A percentile compares a stretch with the other conserved stretches of the same genome.
Conservation (phyloP, 2,888 invertebrate genomes). For the Amorpha juglandis region DNA sequence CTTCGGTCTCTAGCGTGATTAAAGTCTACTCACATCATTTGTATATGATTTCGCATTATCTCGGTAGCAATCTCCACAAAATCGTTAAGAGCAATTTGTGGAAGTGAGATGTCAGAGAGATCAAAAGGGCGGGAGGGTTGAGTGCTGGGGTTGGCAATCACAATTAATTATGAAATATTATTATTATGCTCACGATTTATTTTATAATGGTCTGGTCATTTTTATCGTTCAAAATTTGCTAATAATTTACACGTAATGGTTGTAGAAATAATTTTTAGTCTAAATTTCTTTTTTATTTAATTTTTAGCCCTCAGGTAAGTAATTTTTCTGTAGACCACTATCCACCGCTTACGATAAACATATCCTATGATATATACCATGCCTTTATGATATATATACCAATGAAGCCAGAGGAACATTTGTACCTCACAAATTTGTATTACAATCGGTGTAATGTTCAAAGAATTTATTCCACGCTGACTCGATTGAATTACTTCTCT, state of each 20-base stretch:
- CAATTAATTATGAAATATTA: conserved; percentile 1
- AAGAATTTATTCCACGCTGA: background rate
- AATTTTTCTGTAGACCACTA: too few species aligned
- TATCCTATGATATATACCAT: too few species aligned
- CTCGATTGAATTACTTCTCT: background rate
- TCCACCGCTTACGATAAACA: too few species aligned
- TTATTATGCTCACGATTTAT: background rate
- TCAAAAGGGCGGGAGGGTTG: conserved; percentile 7
- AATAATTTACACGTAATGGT: background rate
- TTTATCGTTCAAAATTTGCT: background rate
- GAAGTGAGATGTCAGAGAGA: conserved; percentile 2
- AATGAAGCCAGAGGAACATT: background rate
- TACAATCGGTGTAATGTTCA: background rate
- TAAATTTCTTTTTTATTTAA: too few species aligned
- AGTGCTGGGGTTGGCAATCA: background rate
- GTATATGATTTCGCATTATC: conserved; percentile 9
- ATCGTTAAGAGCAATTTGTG: conserved; percentile 3
- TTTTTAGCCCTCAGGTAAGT: too few species aligned
- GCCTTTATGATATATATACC: too few species aligned
- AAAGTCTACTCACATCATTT: too few species aligned
- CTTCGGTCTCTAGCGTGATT: too few species aligned
- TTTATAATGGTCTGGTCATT: background rate
- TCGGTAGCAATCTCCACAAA: background rate
- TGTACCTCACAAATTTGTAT: background rate
- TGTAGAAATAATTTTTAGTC: too few species aligned